A percentile compares a stretch with the other conserved stretches of the same genome.
phyloP scores from a whole-genome alignment of 1,140 invertebrate species.

The Orussus abietinus region DNA sequence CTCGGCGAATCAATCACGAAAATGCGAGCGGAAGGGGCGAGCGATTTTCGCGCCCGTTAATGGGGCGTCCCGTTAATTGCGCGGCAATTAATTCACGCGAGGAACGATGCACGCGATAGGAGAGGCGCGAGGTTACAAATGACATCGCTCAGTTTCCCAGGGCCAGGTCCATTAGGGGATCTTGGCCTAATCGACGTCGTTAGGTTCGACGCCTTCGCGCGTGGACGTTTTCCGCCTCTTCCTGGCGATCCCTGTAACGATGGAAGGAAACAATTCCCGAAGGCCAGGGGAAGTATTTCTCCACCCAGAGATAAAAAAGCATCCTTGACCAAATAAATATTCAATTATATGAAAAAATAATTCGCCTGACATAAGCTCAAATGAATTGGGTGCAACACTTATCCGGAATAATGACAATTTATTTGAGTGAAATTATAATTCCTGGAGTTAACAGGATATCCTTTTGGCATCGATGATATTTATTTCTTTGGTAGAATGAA shows the following conservation, averaged over 20 bases:
- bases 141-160: conserved; percentile 29
- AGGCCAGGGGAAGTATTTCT: too few relatives aligned
- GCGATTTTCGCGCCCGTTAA: conserved; percentile 15
- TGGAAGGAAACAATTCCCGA: conserved; percentile 13
- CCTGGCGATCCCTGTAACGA: conserved; percentile 18
- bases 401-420: too few relatives aligned
- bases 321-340: too few relatives aligned
- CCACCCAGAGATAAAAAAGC: too few relatives aligned
- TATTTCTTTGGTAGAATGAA: too few relatives aligned
- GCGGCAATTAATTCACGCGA: conserved; percentile 33
- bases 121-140: conserved; percentile 33
- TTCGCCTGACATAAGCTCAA: too few relatives aligned
- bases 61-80: conserved; percentile 33
- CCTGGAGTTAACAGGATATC: too few relatives aligned
- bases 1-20: conserved; percentile 21
- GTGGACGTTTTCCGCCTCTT: conserved; percentile 18
- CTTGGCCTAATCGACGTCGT: conserved; percentile 27
- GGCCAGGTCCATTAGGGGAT: conserved; percentile 33
- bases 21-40: conserved; percentile 10
- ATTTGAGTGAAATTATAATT: too few relatives aligned
- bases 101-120: conserved; percentile 15
- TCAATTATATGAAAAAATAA: too few relatives aligned
- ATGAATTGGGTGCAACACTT: too few relatives aligned
- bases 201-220: conserved; percentile 27
- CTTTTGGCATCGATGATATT: too few relatives aligned